Conservation (phyloP, 1,140 invertebrate genomes). For the Rhopalosiphum padi region DNA sequence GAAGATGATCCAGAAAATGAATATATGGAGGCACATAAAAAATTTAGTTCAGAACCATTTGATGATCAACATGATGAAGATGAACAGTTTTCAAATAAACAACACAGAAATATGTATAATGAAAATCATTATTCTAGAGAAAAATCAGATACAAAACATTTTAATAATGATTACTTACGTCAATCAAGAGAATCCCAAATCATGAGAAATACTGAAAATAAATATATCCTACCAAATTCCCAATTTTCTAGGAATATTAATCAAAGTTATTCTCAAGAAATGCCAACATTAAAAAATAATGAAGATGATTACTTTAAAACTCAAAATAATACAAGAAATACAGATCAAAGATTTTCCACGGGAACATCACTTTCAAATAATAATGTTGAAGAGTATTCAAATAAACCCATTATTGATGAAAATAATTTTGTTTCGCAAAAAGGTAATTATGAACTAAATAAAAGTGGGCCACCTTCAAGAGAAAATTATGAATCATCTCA, state of each 20-base stretch:
- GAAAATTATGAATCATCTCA: conserved; percentile 27
- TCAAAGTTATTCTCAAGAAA: background rate
- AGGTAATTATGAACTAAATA: background rate
- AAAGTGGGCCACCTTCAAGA: background rate
- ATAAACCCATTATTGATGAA: background rate
- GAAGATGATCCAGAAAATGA: conserved; percentile 53
- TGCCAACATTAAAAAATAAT: background rate
- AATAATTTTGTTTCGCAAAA: conserved; percentile 10
- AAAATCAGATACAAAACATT: background rate
- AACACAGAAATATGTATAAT: conserved; percentile 7
- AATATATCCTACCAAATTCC: background rate
- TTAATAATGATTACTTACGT: conserved; percentile 5
- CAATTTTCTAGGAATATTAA: background rate
- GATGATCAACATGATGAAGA: conserved; percentile 23
- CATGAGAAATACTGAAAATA: conserved; percentile 11
- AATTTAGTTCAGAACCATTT: conserved; percentile 50
- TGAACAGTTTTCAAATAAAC: conserved; percentile 23
- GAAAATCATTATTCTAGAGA: conserved; percentile 43
- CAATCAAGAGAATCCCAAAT: conserved; percentile 12
- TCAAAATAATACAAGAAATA: background rate
- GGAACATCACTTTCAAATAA: background rate
- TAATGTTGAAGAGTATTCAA: conserved; percentile 10
- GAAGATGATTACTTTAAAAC: conserved; percentile 32
- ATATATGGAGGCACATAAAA: conserved; percentile 52
- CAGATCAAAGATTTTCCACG: background rate